Conservation (phyloP, 2,113 vertebrate species). For the Xenopus laevis region DNA sequence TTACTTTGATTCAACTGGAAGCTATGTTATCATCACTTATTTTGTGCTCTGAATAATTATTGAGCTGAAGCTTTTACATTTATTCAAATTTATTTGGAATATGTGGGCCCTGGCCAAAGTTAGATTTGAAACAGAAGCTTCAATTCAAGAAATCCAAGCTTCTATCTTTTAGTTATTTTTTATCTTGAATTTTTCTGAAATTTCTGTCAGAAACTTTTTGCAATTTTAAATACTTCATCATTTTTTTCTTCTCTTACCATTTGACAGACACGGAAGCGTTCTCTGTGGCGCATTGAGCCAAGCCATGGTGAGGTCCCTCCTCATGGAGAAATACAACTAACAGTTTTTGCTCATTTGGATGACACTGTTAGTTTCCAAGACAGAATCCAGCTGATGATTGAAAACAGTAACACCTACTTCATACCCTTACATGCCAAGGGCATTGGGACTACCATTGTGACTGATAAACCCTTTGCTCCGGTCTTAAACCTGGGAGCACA, state of each 20-base stretch:
- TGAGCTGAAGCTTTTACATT: too few species aligned
- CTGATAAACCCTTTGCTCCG: conserved; percentile 69
- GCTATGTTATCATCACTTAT: too few species aligned
- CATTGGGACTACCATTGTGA: conserved; percentile 77
- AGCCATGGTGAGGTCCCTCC: conserved; percentile 66
- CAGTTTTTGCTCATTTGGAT: conserved; percentile 71
- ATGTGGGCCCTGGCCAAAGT: too few species aligned
- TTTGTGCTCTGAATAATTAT: too few species aligned
- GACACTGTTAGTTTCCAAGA: conserved; percentile 69
- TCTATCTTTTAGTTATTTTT: too few species aligned
- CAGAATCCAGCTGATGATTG: conserved; percentile 62
- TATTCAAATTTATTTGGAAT: too few species aligned
- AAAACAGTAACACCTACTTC: conserved; percentile 57
- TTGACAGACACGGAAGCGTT: conserved; percentile 60
- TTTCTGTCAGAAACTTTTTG: too few species aligned
- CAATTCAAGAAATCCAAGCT: too few species aligned
- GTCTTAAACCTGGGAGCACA: conserved; percentile 60
- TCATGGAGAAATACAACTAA: conserved; percentile 57
- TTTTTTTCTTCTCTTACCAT: conserved; percentile 16
- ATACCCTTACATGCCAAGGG: conserved; percentile 68
- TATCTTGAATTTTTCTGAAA: too few species aligned
- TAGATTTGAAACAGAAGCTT: too few species aligned
- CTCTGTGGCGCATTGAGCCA: conserved; percentile 71
- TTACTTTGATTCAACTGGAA: too few species aligned
- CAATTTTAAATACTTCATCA: too few species aligned